These are phyloP conservation scores for Danionella cerebrum DNA, from an alignment of 2,113 vertebrate genomes.

Conservation along the genomic window DNA sequence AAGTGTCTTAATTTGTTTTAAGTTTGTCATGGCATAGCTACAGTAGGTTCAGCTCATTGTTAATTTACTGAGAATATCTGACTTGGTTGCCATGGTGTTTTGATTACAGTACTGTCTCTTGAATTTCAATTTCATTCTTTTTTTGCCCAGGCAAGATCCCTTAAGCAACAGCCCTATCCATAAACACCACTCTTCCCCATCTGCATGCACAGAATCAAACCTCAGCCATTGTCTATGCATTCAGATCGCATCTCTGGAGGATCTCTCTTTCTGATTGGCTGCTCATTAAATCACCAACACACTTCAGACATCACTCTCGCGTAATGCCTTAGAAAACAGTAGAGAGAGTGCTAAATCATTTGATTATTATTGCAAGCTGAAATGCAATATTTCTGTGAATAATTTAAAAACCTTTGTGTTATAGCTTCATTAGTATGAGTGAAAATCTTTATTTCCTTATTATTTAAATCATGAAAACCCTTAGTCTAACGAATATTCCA, in stretches of 20 bases:
- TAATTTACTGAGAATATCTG: slow-evolving; percentile 51
- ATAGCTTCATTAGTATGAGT: no score
- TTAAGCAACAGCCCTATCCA: no score
- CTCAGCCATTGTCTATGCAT: not conserved
- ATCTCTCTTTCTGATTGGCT: not conserved
- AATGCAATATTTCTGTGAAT: no score
- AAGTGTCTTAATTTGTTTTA: slow-evolving; percentile 55
- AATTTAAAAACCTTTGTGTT: no score
- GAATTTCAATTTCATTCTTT: slow-evolving; percentile 58
- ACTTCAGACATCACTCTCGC: not conserved
- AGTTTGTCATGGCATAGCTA: slow-evolving; percentile 49
- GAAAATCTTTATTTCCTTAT: no score
- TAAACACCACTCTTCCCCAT: slow-evolving; percentile 4
- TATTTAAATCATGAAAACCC: no score
- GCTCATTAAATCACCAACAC: not conserved
- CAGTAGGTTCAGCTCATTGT: slow-evolving; percentile 58
- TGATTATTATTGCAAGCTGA: slow-evolving; percentile 1
- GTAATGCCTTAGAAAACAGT: not conserved
- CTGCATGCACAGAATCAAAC: not conserved
- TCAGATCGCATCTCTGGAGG: not conserved
- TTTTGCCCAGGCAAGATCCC: slow-evolving; percentile 13
- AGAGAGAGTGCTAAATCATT: not conserved
- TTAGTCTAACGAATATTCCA: no score
- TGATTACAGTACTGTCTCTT: slow-evolving; percentile 48
- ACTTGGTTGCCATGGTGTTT: slow-evolving; percentile 53